A percentile compares a stretch with the other conserved stretches of the same genome.
Conservation (phyloP, 2,888 invertebrate genomes). For the Sarcophaga rosellei region DNA sequence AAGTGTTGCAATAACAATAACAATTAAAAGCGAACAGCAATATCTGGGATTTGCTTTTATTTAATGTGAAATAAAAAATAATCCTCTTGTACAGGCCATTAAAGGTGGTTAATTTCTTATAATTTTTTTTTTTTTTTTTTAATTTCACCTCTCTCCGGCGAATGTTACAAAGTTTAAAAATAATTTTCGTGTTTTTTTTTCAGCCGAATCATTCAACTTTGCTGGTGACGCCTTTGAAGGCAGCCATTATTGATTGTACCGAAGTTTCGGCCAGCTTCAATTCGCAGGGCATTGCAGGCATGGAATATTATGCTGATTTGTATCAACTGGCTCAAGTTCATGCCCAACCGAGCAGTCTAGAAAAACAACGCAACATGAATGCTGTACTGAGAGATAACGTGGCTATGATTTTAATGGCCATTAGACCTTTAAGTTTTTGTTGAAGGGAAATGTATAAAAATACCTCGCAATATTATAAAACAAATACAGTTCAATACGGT, state of each 20-base stretch:
- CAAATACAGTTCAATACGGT: not conserved
- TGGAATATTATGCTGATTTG: constrained; percentile 87
- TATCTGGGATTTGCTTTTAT: not conserved
- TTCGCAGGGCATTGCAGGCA: constrained; percentile 80
- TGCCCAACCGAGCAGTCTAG: constrained; percentile 76
- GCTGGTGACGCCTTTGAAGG: constrained; percentile 86
- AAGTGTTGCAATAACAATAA: constrained; percentile 52
- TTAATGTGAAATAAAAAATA: not conserved
- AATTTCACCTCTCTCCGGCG: not conserved
- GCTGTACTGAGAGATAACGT: constrained; percentile 80
- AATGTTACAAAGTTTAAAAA: not conserved
- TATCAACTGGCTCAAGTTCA: constrained; percentile 87
- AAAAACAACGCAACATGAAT: constrained; percentile 78
- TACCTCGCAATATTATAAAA: not conserved
- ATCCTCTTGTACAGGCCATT: not conserved
- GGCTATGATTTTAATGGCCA: constrained; percentile 77
- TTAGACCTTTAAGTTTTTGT: constrained; percentile 80
- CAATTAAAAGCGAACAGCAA: not conserved
- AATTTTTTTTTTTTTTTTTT: not conserved
- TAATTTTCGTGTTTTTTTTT: not conserved
- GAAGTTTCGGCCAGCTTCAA: constrained; percentile 89
- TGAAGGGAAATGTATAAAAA: constrained; percentile 58
- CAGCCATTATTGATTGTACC: constrained; percentile 87
- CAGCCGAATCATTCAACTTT: constrained; percentile 81
- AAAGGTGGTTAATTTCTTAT: not conserved